These are phyloP conservation scores for Tupiocoris notatus DNA, from an alignment of 2,888 invertebrate genomes.

Conservation along the genomic window DNA sequence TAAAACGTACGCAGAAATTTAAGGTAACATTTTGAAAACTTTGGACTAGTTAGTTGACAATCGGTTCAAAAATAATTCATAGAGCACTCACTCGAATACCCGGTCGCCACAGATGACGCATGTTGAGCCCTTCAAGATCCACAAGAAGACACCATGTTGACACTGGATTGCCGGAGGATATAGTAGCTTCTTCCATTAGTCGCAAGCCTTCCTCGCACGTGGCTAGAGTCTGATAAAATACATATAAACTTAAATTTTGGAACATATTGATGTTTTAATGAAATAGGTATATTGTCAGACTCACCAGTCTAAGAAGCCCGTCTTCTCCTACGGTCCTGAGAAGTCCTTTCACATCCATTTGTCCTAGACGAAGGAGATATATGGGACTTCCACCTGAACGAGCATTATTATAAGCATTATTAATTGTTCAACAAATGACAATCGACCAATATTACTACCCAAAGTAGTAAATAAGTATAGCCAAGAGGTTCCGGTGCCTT, in stretches of 20 bases:
- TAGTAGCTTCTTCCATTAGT: slow-evolving; percentile 82
- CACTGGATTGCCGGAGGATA: slow-evolving; percentile 75
- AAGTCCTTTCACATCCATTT: slow-evolving; percentile 95
- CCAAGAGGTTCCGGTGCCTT: no score
- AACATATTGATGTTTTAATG: not conserved
- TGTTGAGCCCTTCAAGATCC: slow-evolving; percentile 90
- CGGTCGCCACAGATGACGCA: slow-evolving; percentile 93
- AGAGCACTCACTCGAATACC: slow-evolving; percentile 65
- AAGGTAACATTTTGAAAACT: not conserved
- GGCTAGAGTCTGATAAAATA: slow-evolving; percentile 66
- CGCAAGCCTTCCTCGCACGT: slow-evolving; percentile 89
- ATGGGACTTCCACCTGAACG: slow-evolving; percentile 87
- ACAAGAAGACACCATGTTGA: slow-evolving; percentile 87
- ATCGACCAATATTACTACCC: no score
- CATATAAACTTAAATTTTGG: not conserved
- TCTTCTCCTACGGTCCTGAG: slow-evolving; percentile 89
- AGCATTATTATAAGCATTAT: no score
- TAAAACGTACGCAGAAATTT: no score
- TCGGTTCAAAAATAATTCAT: not conserved
- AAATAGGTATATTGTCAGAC: slow-evolving; percentile 49
- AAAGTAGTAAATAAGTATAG: no score
- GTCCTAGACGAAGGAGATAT: slow-evolving; percentile 83
- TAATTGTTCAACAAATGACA: no score
- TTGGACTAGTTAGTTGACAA: not conserved
- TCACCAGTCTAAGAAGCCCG: slow-evolving; percentile 81